Conservation (phyloP, 2,113 vertebrate genomes). For the Astatotilapia flaviijosephi region DNA sequence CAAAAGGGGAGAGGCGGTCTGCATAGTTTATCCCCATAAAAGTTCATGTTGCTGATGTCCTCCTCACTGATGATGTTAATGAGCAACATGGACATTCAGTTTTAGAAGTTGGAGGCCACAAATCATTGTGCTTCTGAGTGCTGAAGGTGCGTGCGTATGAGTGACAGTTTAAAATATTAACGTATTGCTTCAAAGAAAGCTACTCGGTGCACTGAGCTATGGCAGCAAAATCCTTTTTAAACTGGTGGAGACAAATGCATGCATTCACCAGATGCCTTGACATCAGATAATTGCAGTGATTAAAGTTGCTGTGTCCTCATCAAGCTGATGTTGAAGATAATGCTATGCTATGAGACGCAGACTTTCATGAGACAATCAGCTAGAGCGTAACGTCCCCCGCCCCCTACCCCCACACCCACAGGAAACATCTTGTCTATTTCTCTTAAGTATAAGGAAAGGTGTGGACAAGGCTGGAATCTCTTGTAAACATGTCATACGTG, state of each 20-base stretch:
- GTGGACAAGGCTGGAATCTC: neutral
- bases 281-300: neutral
- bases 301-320: neutral
- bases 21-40: neutral
- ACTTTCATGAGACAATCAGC: neutral
- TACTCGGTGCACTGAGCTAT: neutral
- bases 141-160: neutral
- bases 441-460: neutral
- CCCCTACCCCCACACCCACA: neutral
- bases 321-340: constrained; percentile 4
- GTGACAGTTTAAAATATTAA: neutral
- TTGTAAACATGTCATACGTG: constrained; percentile 5
- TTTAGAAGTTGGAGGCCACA: neutral
- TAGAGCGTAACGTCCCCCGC: neutral
- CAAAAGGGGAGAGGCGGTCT: neutral
- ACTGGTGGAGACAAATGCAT: neutral
- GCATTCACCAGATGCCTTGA: neutral
- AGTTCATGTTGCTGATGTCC: neutral
- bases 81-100: neutral
- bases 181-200: neutral
- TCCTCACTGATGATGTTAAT: neutral
- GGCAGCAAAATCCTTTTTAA: neutral
- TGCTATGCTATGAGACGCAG: neutral
- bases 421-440: neutral
- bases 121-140: neutral